These are phyloP conservation scores for Triplophysa dalaica DNA, from an alignment of 2,113 vertebrate species.

Conservation along the genomic window DNA sequence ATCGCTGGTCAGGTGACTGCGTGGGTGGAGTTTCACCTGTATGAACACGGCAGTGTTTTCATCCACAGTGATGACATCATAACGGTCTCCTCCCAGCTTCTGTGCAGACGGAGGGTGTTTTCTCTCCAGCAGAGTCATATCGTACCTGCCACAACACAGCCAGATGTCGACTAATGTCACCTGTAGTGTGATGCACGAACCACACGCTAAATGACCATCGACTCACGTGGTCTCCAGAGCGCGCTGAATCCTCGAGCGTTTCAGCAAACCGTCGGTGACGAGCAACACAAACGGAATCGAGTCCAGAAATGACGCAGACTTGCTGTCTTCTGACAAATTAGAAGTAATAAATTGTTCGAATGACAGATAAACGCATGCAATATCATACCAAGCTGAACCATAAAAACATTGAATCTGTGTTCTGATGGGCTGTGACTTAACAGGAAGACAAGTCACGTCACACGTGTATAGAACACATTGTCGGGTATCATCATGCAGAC, in stretches of 20 bases:
- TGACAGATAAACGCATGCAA: not conserved
- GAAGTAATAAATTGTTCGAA: not conserved
- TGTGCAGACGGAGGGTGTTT: conserved; percentile 72
- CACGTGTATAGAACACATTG: too few species aligned
- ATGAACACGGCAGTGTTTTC: conserved; percentile 82
- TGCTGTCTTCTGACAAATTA: not conserved
- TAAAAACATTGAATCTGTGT: not conserved
- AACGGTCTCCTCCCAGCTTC: conserved; percentile 77
- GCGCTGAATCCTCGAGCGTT: conserved; percentile 78
- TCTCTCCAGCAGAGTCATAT: conserved; percentile 85
- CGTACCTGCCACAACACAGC: conserved; percentile 73
- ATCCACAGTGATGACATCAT: conserved; percentile 85
- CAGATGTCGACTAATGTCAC: too few species aligned
- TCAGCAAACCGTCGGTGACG: conserved; percentile 84
- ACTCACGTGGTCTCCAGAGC: conserved; percentile 86
- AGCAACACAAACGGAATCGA: conserved; percentile 82
- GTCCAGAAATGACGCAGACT: conserved; percentile 54
- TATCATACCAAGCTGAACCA: not conserved
- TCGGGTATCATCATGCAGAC: conserved; percentile 27
- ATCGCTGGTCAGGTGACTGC: not conserved
- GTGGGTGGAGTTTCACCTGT: conserved; percentile 75
- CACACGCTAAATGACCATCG: not conserved
- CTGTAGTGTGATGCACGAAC: not conserved
- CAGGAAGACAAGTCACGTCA: too few species aligned
- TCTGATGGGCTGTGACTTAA: not conserved